A percentile compares a stretch with the other conserved stretches of the same genome.
phyloP scores from a whole-genome alignment of 2,888 invertebrate genomes.

The Eutolmus rufibarbis region DNA sequence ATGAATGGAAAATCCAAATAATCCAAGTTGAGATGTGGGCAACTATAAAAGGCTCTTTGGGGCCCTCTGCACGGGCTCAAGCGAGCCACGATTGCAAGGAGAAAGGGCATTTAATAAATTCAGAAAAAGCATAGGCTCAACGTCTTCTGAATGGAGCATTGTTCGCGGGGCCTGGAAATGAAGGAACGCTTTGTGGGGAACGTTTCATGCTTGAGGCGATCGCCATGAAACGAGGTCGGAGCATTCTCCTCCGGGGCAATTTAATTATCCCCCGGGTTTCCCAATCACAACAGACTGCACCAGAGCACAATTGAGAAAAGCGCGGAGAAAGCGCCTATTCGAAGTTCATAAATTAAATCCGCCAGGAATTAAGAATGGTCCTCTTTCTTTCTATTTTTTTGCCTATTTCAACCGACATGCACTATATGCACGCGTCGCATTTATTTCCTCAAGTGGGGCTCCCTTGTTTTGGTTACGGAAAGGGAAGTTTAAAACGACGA shows the following conservation, averaged over 20 bases:
- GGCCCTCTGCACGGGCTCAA: background rate
- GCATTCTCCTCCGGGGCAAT: background rate
- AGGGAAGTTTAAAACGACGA: background rate
- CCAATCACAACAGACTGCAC: background rate
- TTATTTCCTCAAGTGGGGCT: background rate
- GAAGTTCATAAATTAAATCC: background rate
- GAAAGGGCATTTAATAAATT: conserved; percentile 27
- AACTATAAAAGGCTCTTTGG: conserved; percentile 4
- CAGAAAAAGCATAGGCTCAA: conserved; percentile 18
- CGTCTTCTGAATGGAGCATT: conserved; percentile 20
- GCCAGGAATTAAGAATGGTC: background rate
- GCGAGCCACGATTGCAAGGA: conserved; percentile 12
- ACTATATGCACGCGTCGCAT: background rate
- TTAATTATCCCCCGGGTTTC: background rate
- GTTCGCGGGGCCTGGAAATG: background rate
- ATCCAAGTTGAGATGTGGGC: conserved; percentile 29
- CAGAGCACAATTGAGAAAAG: background rate
- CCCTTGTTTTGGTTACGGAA: background rate
- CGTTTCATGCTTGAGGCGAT: background rate
- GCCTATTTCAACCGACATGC: background rate
- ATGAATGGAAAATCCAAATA: conserved; percentile 33
- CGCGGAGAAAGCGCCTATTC: background rate
- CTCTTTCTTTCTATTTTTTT: background rate
- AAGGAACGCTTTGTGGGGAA: conserved; percentile 16
- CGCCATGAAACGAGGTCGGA: background rate